Percentiles rank a stretch among this genome's conserved stretches.
Evolutionary conservation across 2,888 invertebrate genomes (phyloP).

Genomic region (Deilephila elpenor): DNA sequence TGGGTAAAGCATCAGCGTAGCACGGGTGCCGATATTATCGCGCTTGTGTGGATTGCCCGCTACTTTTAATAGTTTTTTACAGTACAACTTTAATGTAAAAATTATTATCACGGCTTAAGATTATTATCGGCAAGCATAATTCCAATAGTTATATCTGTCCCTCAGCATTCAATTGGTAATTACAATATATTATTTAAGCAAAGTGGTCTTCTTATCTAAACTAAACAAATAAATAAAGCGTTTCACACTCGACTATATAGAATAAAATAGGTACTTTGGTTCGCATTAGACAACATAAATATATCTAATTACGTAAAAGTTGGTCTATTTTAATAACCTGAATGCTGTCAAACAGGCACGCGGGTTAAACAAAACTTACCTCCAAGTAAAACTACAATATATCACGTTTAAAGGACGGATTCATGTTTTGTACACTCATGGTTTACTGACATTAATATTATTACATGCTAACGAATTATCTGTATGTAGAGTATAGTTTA

Average conservation of each 20-base stretch:
- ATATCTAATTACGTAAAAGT: constrained; percentile 36
- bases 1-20: background rate
- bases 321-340: constrained; percentile 31
- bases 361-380: constrained; percentile 9
- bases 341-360: constrained; percentile 39
- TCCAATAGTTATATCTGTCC: background rate
- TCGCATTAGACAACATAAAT: constrained; percentile 70
- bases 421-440: constrained; percentile 22
- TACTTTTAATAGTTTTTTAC: background rate
- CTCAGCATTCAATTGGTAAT: constrained; percentile 36
- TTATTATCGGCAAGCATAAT: background rate
- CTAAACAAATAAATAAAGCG: constrained; percentile 78
- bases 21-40: constrained; percentile 3
- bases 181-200: constrained; percentile 22
- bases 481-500: constrained; percentile 22
- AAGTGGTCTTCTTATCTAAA: constrained; percentile 19
- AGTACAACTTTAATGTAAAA: background rate
- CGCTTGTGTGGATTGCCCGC: background rate
- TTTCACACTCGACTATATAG: constrained; percentile 78
- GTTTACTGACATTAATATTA: constrained; percentile 1
- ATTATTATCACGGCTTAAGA: background rate
- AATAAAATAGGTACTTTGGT: constrained; percentile 79
- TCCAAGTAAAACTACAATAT: constrained; percentile 25
- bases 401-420: constrained; percentile 33
- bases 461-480: background rate